Conservation (phyloP, 2,113 vertebrate genomes). For the Petrocephalus zakoni region DNA sequence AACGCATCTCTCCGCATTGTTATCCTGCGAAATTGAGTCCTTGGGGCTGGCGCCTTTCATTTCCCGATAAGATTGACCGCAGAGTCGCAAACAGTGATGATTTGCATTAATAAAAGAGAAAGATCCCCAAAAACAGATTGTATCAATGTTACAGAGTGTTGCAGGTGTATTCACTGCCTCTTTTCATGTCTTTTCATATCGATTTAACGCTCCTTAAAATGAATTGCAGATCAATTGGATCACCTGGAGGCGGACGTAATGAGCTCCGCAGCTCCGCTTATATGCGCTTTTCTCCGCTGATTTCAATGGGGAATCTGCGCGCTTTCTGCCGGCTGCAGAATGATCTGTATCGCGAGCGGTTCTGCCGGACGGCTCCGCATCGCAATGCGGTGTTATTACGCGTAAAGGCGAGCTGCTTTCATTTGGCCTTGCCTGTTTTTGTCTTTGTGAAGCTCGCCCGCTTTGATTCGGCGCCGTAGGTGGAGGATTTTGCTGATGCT, state of each 20-base stretch:
- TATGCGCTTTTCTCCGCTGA: slow-evolving; percentile 40
- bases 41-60: slow-evolving; percentile 34
- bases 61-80: slow-evolving; percentile 52
- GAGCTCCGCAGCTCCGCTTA: slow-evolving; percentile 51
- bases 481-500: not conserved
- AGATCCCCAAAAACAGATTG: slow-evolving; percentile 26
- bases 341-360: not conserved
- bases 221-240: slow-evolving; percentile 72
- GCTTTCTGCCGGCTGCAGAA: not conserved
- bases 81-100: slow-evolving; percentile 62
- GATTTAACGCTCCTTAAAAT: slow-evolving; percentile 68
- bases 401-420: not conserved
- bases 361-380: not conserved
- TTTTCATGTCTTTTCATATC: slow-evolving; percentile 65
- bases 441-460: not conserved
- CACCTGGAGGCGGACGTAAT: slow-evolving; percentile 65
- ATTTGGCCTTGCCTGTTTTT: not conserved
- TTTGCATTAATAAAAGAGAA: slow-evolving; percentile 48
- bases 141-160: slow-evolving; percentile 66
- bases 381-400: not conserved
- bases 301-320: slow-evolving; percentile 20
- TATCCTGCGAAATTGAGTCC: slow-evolving; percentile 61
- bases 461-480: not conserved
- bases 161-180: slow-evolving; percentile 63
- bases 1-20: slow-evolving; percentile 43